Evolutionary conservation across 1,140 invertebrate genomes (phyloP).

Genomic region (Grapholita molesta): DNA sequence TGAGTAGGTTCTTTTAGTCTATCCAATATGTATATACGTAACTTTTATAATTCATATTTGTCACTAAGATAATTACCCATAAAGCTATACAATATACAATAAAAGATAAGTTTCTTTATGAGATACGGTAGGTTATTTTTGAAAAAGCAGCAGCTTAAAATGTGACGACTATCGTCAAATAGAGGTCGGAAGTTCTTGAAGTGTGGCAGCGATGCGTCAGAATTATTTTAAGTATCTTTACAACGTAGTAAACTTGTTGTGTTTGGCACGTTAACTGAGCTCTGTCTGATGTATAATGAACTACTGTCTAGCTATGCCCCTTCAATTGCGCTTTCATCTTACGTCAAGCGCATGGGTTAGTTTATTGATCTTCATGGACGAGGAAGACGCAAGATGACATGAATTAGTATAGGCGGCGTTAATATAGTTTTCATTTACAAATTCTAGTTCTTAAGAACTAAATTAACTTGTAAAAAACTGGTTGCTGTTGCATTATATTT

Average conservation of each 20-base stretch:
- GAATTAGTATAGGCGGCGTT: background rate
- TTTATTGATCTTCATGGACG: background rate
- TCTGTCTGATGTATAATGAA: background rate
- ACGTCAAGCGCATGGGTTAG: no score
- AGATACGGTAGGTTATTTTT: no score
- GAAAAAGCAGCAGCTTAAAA: background rate
- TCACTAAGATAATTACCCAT: no score
- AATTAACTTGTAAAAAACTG: no score
- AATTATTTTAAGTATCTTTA: conserved; percentile 6
- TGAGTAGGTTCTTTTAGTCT: no score
- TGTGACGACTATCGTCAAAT: background rate
- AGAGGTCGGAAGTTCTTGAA: conserved; percentile 6
- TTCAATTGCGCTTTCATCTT: background rate
- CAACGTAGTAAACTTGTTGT: background rate
- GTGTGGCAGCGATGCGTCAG: background rate
- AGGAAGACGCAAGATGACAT: background rate
- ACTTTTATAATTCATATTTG: no score
- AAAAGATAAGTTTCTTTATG: no score
- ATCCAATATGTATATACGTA: no score
- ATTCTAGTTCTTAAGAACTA: no score
- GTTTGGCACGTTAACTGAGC: background rate
- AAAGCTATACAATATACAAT: no score
- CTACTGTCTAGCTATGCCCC: background rate
- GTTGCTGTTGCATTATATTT: no score
- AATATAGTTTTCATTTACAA: background rate